Evolutionary conservation across 2,113 vertebrate species (phyloP).

Genomic region (Phaethornis superciliosus): DNA sequence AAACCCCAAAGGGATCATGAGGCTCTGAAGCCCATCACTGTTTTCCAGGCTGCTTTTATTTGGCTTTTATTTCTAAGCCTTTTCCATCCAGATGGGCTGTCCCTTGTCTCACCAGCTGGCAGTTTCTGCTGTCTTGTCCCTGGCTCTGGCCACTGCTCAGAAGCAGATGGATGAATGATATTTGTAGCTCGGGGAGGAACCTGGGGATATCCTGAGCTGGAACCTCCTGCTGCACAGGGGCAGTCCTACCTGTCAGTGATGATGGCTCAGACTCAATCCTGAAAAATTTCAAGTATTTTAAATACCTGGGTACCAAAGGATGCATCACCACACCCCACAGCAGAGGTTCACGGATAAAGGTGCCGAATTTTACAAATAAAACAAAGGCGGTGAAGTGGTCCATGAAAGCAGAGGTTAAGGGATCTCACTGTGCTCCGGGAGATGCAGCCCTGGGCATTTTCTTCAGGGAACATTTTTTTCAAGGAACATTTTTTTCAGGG

Average conservation of each 20-base stretch:
- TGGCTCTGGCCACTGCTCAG: background rate
- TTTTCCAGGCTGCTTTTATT: background rate
- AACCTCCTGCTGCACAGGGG: background rate
- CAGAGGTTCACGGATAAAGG: fast-evolving
- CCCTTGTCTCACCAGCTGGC: background rate
- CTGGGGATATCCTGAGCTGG: background rate
- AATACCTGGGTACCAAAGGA: background rate
- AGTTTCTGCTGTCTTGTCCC: background rate
- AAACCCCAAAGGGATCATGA: background rate
- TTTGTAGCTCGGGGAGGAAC: background rate
- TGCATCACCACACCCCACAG: fast-evolving
- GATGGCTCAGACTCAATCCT: fast-evolving
- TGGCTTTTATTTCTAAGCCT: background rate
- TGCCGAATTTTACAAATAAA: fast-evolving
- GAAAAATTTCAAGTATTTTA: background rate
- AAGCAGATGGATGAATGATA: background rate
- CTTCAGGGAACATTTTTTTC: no score
- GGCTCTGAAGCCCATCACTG: background rate
- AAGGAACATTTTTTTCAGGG: no score
- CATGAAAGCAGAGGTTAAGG: fast-evolving
- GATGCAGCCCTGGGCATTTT: no score
- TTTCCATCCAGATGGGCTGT: background rate
- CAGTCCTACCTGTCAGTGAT: background rate
- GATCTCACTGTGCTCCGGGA: no score
- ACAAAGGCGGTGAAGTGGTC: fast-evolving